A percentile compares a stretch with the other conserved stretches of the same genome.
Conservation (phyloP, 1,140 invertebrate genomes). For the Trinorchestia longiramus region DNA sequence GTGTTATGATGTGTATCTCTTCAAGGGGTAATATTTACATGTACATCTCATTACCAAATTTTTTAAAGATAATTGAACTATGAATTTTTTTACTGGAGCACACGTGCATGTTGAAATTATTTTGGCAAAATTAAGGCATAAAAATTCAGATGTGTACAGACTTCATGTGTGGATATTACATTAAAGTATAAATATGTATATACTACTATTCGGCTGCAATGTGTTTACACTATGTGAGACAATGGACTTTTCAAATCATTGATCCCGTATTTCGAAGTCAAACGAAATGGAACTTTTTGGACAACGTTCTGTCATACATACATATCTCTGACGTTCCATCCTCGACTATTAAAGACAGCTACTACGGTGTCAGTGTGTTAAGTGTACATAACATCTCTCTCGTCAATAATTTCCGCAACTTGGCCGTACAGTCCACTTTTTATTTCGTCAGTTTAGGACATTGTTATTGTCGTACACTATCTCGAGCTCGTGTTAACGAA, state of each 20-base stretch:
- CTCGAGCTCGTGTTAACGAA: neutral
- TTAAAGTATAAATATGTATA: neutral
- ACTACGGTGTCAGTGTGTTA: neutral
- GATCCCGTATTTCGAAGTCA: neutral
- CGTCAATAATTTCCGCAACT: neutral
- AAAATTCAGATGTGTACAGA: neutral
- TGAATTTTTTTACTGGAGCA: neutral
- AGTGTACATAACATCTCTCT: neutral
- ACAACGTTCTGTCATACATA: neutral
- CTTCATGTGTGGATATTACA: neutral
- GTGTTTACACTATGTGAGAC: neutral
- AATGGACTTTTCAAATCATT: neutral
- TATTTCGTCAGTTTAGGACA: neutral
- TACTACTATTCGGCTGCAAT: neutral
- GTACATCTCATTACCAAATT: neutral
- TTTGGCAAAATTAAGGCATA: neutral
- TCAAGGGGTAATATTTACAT: neutral
- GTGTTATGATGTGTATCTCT: neutral
- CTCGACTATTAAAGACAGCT: neutral
- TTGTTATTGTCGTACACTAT: neutral
- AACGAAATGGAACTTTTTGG: neutral
- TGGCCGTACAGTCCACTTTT: neutral
- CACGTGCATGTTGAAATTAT: neutral
- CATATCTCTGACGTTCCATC: neutral
- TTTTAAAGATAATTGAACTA: neutral